Evolutionary conservation across 2,888 invertebrate species (phyloP).

Genomic region (Abrostola triplasia): DNA sequence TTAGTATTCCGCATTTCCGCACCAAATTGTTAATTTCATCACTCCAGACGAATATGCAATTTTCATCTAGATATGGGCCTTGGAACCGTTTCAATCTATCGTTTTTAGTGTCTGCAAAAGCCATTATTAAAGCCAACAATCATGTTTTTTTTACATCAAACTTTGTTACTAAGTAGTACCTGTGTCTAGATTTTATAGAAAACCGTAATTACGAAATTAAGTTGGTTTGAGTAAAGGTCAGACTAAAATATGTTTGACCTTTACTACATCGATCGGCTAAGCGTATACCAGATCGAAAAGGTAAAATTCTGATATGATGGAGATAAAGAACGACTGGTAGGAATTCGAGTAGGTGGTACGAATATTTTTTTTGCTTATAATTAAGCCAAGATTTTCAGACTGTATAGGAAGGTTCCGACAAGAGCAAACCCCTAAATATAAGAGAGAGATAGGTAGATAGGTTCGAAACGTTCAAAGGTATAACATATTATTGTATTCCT

Average conservation of each 20-base stretch:
- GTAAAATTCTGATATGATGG: background rate
- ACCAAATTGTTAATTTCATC: too few relatives aligned
- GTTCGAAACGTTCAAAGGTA: too few relatives aligned
- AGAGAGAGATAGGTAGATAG: too few relatives aligned
- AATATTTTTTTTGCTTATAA: background rate
- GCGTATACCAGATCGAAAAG: background rate
- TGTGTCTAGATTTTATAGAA: background rate
- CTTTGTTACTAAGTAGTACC: background rate
- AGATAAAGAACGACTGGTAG: background rate
- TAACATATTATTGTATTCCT: too few relatives aligned
- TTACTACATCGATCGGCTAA: background rate
- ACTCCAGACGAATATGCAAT: too few relatives aligned
- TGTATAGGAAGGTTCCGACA: background rate
- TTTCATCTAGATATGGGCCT: too few relatives aligned
- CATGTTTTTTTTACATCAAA: background rate
- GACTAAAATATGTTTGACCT: constrained; percentile 1
- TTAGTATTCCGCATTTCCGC: too few relatives aligned
- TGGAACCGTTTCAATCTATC: too few relatives aligned
- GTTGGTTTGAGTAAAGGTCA: background rate
- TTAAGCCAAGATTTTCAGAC: background rate
- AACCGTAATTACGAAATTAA: background rate
- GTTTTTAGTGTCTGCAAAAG: too few relatives aligned
- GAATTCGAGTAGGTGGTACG: background rate
- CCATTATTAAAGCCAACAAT: too few relatives aligned
- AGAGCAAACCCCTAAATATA: too few relatives aligned